Percentiles rank a stretch among this genome's conserved stretches.
Conservation (phyloP, 2,113 vertebrate species). For the Helogale parvula region DNA sequence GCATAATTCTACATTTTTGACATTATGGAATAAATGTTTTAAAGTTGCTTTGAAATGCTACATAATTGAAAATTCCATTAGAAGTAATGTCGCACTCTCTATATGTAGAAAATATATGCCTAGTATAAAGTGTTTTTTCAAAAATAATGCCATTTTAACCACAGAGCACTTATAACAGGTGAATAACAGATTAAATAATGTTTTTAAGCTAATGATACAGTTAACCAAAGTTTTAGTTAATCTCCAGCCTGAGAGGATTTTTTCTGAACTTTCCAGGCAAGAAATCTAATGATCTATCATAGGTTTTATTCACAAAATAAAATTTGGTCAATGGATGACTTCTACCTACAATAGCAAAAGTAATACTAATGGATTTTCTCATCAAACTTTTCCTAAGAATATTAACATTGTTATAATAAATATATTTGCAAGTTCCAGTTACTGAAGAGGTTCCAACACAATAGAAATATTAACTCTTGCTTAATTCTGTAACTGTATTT, state of each 20-base stretch:
- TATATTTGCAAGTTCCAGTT: not conserved
- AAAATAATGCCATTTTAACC: slow-evolving; percentile 57
- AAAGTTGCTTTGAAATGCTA: slow-evolving; percentile 72
- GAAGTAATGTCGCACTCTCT: slow-evolving; percentile 58
- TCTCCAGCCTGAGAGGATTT: not conserved
- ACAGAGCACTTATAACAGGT: slow-evolving; percentile 55
- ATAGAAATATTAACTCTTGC: not conserved
- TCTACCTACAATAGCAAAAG: slow-evolving; percentile 46
- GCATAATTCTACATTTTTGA: slow-evolving; percentile 72
- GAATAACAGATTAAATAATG: not conserved
- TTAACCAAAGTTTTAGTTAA: slow-evolving; percentile 66
- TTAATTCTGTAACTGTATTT: not conserved
- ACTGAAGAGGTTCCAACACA: not conserved
- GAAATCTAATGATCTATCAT: not conserved
- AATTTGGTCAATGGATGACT: not conserved
- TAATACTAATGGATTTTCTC: slow-evolving; percentile 38
- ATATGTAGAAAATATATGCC: slow-evolving; percentile 61
- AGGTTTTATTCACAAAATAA: slow-evolving; percentile 11
- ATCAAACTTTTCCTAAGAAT: not conserved
- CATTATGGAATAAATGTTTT: slow-evolving; percentile 68
- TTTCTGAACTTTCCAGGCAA: not conserved
- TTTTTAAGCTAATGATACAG: slow-evolving; percentile 65
- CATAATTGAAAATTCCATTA: slow-evolving; percentile 73
- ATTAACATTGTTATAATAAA: not conserved
- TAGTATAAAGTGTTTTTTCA: slow-evolving; percentile 58